Conservation (phyloP, 2,113 vertebrate species). For the Entelurus aequoreus region DNA sequence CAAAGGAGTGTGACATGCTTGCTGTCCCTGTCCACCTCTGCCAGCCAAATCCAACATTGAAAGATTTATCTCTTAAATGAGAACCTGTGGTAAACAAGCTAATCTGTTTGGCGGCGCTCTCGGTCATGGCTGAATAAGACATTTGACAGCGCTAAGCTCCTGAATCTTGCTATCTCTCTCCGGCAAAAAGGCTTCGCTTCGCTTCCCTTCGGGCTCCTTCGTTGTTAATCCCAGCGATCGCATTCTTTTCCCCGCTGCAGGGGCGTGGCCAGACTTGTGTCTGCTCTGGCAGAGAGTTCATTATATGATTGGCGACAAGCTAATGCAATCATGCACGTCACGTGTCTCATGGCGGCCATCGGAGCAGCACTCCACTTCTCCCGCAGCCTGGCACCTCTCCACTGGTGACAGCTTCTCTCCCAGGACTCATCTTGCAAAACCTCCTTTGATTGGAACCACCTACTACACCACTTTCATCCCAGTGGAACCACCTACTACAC, state of each 20-base stretch:
- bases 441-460: constrained; percentile 70
- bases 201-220: constrained; percentile 54
- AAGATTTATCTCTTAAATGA: constrained; percentile 84
- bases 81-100: constrained; percentile 82
- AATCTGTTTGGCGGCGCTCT: constrained; percentile 83
- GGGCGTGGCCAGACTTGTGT: constrained; percentile 65
- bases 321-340: constrained; percentile 70
- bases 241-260: constrained; percentile 62
- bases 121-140: constrained; percentile 84
- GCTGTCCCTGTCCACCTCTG: constrained; percentile 58
- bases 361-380: constrained; percentile 43
- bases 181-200: constrained; percentile 68
- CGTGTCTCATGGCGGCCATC: constrained; percentile 47
- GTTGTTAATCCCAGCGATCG: constrained; percentile 68
- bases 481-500: constrained; percentile 61
- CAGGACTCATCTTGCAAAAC: constrained; percentile 68
- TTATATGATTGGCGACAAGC: constrained; percentile 62
- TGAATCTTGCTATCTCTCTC: constrained; percentile 77
- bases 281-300: constrained; percentile 64
- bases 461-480: constrained; percentile 59
- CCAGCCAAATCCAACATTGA: constrained; percentile 80
- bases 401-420: constrained; percentile 65
- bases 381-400: constrained; percentile 55
- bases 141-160: constrained; percentile 77
- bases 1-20: constrained; percentile 46